Evolutionary conservation across 2,888 invertebrate genomes (phyloP), one percentile per base, ranked within the genome.

Genomic region (Rhorus exstirpatorius): DNA sequence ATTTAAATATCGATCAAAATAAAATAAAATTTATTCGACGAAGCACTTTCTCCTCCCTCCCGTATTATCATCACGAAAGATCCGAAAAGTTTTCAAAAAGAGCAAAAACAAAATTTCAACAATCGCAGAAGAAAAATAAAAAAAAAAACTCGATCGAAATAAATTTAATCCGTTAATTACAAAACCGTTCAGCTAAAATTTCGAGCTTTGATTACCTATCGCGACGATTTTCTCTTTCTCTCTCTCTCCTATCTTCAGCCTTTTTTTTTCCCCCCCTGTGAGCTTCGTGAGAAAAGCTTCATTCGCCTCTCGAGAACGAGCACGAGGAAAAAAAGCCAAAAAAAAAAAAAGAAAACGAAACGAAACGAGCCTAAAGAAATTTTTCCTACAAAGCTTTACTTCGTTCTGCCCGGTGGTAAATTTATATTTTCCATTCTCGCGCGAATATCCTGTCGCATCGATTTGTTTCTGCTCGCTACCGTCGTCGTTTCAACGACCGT

Each of bases 381-480:
- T 8, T 10, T 2, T 17, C 10, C 7, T 14, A 14, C 10, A n/a
- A 24, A 4, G 8, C 31, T 79, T 87, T 81, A 87, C 86, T 86
- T 87, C 71, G 84, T 87, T 74, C 85, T 86, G 24, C 83, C 86
- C 26, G 78, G 79, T 65, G 77, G 81, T 55, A 85, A 63, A 71
- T 80, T 85, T 24, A 83, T 60, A 49, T 87, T 88, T 51, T 85
- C 55, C 17, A 82, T 70, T 68, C 84, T 86, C 24, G 87, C 83
- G 26, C 90, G 88, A 85, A 88, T 78, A 67, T 81, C 87, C 60
- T 89, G 89, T 74, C 87, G 88, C 49, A 81, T 89, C 3, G 85
- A 75, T 83, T 89, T 91, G 82, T 74, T 87, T 79, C 89, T 89
- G 72, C 88, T 87, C 24, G 90, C 86, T 31, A 85, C 83, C 2